These are phyloP conservation scores for Apis dorsata DNA, from an alignment of 1,140 invertebrate species.

Conservation along the genomic window DNA sequence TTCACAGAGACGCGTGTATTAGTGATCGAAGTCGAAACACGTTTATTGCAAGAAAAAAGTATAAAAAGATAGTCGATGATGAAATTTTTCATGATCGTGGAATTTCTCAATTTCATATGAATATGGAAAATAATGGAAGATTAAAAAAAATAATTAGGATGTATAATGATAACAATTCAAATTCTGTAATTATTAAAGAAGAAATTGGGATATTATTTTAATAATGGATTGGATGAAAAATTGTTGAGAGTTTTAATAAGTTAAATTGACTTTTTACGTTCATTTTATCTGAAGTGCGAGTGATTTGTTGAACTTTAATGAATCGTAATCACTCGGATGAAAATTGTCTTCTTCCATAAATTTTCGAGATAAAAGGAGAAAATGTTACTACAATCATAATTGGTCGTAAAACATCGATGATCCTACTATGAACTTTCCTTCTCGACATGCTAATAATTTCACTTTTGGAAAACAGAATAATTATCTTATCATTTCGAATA, in stretches of 20 bases:
- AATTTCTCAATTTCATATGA: too few species aligned
- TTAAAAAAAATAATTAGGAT: not conserved
- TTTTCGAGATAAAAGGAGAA: not conserved
- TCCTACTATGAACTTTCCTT: not conserved
- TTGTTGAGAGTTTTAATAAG: not conserved
- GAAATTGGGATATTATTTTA: not conserved
- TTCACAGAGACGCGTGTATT: slow-evolving; percentile 38
- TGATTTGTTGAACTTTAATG: not conserved
- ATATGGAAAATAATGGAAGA: too few species aligned
- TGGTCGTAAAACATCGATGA: not conserved
- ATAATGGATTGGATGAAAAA: not conserved
- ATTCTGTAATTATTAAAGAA: not conserved
- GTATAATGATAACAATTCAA: not conserved
- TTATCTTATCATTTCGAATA: slow-evolving; percentile 34
- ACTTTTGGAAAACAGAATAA: not conserved
- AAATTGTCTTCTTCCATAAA: not conserved
- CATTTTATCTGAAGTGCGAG: not conserved
- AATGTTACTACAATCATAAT: not conserved
- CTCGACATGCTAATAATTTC: not conserved
- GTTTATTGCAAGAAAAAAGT: too few species aligned
- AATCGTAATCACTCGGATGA: not conserved
- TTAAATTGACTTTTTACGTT: not conserved
- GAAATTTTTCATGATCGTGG: too few species aligned
- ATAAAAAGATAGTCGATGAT: not conserved
- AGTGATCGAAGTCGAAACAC: not conserved